Conservation (phyloP, 2,888 invertebrate genomes). For the Criorhina ranunculi region DNA sequence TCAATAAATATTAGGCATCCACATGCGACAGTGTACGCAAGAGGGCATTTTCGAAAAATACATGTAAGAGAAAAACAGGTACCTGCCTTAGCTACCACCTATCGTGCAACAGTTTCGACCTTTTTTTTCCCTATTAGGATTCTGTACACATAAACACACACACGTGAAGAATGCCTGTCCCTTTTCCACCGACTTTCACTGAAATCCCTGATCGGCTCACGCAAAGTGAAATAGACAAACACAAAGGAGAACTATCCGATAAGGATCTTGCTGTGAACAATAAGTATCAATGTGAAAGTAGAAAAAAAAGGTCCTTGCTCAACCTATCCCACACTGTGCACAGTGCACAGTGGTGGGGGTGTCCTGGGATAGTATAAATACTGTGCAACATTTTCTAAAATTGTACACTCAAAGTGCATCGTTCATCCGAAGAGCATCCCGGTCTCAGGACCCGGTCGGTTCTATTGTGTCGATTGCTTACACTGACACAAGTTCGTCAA, state of each 20-base stretch:
- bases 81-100: constrained; percentile 52
- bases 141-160: constrained; percentile 20
- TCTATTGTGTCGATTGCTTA: constrained; percentile 34
- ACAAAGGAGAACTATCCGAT: constrained; percentile 62
- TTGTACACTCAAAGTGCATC: constrained; percentile 71
- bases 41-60: constrained; percentile 6
- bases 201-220: constrained; percentile 55
- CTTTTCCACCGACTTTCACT: constrained; percentile 44
- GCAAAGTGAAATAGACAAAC: constrained; percentile 51
- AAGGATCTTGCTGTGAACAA: constrained; percentile 61
- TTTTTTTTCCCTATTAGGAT: constrained; percentile 53
- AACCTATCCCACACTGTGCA: not conserved
- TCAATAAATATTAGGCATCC: constrained; percentile 24
- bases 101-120: constrained; percentile 48
- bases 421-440: constrained; percentile 69
- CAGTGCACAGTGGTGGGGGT: constrained; percentile 55
- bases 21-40: not conserved
- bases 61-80: constrained; percentile 48
- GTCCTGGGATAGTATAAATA: constrained; percentile 62
- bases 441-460: constrained; percentile 47
- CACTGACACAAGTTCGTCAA: constrained; percentile 17
- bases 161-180: constrained; percentile 31
- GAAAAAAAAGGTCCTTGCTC: constrained; percentile 63
- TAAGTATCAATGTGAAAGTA: constrained; percentile 21
- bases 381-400: constrained; percentile 36